These are phyloP conservation scores for Diplazon laetatorius DNA, from an alignment of 2,888 invertebrate genomes.

Conservation along the genomic window DNA sequence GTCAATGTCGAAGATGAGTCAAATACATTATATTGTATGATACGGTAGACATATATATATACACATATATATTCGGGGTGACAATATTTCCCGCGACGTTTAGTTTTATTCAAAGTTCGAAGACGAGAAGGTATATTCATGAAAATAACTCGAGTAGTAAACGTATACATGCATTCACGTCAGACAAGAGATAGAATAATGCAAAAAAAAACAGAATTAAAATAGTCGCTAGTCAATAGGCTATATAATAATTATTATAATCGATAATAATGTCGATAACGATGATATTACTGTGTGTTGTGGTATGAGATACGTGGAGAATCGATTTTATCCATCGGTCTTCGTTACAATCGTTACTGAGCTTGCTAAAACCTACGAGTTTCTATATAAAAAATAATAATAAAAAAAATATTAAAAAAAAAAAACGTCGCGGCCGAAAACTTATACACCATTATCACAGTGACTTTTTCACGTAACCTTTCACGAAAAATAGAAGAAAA, in stretches of 20 bases:
- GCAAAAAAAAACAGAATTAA: slow-evolving; percentile 16
- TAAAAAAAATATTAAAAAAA: background rate
- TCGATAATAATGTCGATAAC: slow-evolving; percentile 13
- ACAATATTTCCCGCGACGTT: slow-evolving; percentile 14
- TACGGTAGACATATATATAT: too few species aligned
- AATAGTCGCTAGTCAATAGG: slow-evolving; percentile 25
- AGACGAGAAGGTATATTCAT: slow-evolving; percentile 17
- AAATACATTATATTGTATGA: slow-evolving; percentile 63
- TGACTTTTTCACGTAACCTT: slow-evolving; percentile 45
- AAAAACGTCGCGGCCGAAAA: slow-evolving; percentile 29
- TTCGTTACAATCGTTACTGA: slow-evolving; percentile 72
- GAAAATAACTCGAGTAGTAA: slow-evolving; percentile 33
- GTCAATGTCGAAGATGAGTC: slow-evolving; percentile 78
- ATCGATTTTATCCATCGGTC: slow-evolving; percentile 55
- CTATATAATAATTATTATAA: slow-evolving; percentile 18
- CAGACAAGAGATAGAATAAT: slow-evolving; percentile 12
- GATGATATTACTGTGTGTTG: slow-evolving; percentile 23
- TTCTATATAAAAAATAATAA: slow-evolving; percentile 15
- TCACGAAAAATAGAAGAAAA: slow-evolving; percentile 20
- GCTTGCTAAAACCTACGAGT: slow-evolving; percentile 66
- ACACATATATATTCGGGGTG: too few species aligned
- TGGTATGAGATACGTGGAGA: slow-evolving; percentile 51
- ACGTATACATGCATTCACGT: slow-evolving; percentile 45
- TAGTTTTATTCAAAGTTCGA: slow-evolving; percentile 25
- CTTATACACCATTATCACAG: slow-evolving; percentile 23